Percentiles rank a stretch among this genome's conserved stretches.
phyloP scores from a whole-genome alignment of 2,888 invertebrate genomes.

The Poecilobothrus nobilitatus region DNA sequence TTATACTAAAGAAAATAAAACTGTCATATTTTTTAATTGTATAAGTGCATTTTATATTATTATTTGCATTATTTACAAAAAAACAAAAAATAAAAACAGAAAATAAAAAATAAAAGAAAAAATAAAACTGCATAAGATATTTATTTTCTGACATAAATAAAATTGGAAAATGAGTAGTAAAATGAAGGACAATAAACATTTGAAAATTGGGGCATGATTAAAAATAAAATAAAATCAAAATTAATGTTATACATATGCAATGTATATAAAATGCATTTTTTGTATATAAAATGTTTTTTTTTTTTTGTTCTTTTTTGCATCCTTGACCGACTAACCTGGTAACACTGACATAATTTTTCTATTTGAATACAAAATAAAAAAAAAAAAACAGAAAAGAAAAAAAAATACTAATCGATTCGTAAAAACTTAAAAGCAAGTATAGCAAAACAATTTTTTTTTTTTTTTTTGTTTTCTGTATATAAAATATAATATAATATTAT shows the following conservation, averaged over 20 bases:
- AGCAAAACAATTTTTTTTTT: too few species aligned
- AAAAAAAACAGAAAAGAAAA: not conserved
- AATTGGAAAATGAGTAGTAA: not conserved
- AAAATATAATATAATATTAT: too few species aligned
- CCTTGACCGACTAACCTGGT: constrained; percentile 21
- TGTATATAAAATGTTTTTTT: not conserved
- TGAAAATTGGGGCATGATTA: not conserved
- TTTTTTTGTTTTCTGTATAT: too few species aligned
- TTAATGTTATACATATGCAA: too few species aligned
- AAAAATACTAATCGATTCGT: not conserved
- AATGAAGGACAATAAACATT: not conserved
- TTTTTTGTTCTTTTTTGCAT: too few species aligned
- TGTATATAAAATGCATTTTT: too few species aligned
- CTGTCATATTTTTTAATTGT: too few species aligned
- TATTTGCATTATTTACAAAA: too few species aligned
- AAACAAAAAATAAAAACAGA: not conserved
- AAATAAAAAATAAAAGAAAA: constrained; percentile 1
- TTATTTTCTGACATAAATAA: not conserved
- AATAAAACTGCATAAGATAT: too few species aligned
- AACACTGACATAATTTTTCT: constrained; percentile 20
- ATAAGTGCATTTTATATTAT: too few species aligned
- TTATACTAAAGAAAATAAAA: too few species aligned
- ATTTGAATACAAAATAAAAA: not conserved
- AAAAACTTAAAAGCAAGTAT: too few species aligned
- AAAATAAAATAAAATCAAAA: not conserved